Evolutionary conservation across 1,140 invertebrate genomes (phyloP), one percentile per base, ranked within the genome.

Genomic region (Aphaenogaster ashmeadi): DNA sequence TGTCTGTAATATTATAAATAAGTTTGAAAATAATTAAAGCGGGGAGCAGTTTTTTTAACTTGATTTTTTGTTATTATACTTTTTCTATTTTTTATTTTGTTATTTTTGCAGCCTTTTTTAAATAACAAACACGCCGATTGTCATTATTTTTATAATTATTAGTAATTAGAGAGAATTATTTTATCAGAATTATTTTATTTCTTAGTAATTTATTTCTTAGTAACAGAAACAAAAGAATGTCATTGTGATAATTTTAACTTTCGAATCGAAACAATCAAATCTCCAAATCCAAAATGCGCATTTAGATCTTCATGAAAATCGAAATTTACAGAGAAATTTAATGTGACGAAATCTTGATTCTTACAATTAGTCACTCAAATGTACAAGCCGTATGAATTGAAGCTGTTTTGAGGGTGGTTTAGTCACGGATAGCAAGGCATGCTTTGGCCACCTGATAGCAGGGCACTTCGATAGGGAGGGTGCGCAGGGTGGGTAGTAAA

Each of bases 401-500:
- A 75, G 54, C 50, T 18, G 0, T 74, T 56, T 21, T 38, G 13
- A 79, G 56, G 13, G 1, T 7, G 47, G n/a, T 62, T 83, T 67
- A 80, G 44, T 4, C 33, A 21, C 33, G 44, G 41, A 15, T 83
- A 47, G 1, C n/a, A 18, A n/a, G 6, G 6, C 27, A 77, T 44
- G 44, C 54, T 62, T 67, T 41, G 88, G n/a, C n/a, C 41, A 86
- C n/a, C 52, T 75, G 18, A 52, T 13, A 21, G 44, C 21, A n/a
- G 58, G 52, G 21, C n/a, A 58, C 18, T 83, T 7, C 69, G 41
- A 74, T 60, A 83, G 52, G 18, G 15, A 69, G 66, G 66, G 47
- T 80, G n/a, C 47, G 44, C 27, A 52, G 44, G 38, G 44, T 36
- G 38, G 88, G 58, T 84, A 92, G 81, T 92, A 92, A 92, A 92